Conservation (phyloP, 2,888 invertebrate species). For the Ornithoptera priamus region DNA sequence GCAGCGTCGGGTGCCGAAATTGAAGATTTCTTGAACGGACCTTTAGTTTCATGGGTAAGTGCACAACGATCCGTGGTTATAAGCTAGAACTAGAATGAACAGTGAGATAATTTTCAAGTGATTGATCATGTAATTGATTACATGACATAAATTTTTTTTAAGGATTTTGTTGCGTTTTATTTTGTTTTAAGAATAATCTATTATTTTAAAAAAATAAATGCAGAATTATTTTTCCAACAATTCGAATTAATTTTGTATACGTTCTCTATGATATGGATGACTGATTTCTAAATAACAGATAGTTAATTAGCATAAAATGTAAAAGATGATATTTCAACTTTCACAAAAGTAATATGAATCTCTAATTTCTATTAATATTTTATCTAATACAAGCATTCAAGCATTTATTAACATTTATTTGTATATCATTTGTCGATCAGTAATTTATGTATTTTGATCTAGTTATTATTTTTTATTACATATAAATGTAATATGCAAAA, state of each 20-base stretch:
- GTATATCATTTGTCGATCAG: background rate
- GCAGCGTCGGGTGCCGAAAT: constrained; percentile 86
- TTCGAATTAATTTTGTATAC: too few species aligned
- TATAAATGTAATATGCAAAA: background rate
- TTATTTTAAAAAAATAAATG: background rate
- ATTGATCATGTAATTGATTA: constrained; percentile 44
- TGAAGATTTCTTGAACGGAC: constrained; percentile 90
- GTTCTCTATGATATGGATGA: too few species aligned
- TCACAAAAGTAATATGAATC: constrained; percentile 8
- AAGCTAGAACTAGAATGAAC: constrained; percentile 50
- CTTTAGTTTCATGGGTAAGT: constrained; percentile 92
- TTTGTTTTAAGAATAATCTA: background rate
- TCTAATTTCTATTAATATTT: background rate
- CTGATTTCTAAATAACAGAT: constrained; percentile 12
- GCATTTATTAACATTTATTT: background rate
- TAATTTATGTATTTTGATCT: background rate
- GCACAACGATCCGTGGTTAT: constrained; percentile 64
- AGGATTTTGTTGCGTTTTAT: background rate
- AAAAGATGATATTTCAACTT: constrained; percentile 8
- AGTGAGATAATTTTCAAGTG: constrained; percentile 62
- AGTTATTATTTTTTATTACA: background rate
- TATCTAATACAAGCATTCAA: background rate
- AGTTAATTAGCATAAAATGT: constrained; percentile 6
- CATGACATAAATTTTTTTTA: background rate
- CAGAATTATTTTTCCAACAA: too few species aligned